Evolutionary conservation across 2,888 invertebrate genomes (phyloP), one percentile per base, ranked within the genome.

Genomic region (Sinelater perroti): DNA sequence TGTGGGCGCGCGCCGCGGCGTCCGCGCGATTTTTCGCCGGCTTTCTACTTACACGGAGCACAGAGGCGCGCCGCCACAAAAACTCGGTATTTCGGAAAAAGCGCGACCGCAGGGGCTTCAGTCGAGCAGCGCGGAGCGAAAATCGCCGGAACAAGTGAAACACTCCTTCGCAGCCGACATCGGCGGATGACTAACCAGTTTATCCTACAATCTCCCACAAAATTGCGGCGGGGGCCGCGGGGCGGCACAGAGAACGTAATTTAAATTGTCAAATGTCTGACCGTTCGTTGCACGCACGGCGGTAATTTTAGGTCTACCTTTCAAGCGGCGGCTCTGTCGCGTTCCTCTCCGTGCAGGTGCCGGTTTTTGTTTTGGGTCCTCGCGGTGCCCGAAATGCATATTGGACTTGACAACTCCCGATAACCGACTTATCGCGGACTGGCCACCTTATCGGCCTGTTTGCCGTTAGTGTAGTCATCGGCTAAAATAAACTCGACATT

Each of bases 191-290:
- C 60, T 60, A 60, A 60, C 55, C 60, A 59, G 56, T 55, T 60
- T 51, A 51, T 60, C 24, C 60, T 55, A 60, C 56, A 60, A 56
- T 56, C 56, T 42, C 51, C 28, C 40, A 54, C 50, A 51, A 55
- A n/a, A 47, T 51, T 42, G 40, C 35, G 28, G 51, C 31, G 56
- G 56, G 54, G 52, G 33, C 28, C 42, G 46, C 28, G 44, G 49
- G 14, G 51, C 40, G 38, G 56, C 21, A 45, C 42, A 59, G 35
- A 40, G 51, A 51, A 56, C 40, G 53, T 50, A 60, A 60, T 61
- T 60, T 64, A 64, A 68, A 68, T 67, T 70, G 67, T 70, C 67
- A 67, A 70, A 69, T 68, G 67, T 68, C 67, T 69, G 70, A 69
- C 68, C 70, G 70, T 68, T 70, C 70, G 64, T 68, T 70, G 69